These are phyloP conservation scores for Oenanthe oenanthe DNA, from an alignment of 2,113 vertebrate genomes.

Conservation along the genomic window DNA sequence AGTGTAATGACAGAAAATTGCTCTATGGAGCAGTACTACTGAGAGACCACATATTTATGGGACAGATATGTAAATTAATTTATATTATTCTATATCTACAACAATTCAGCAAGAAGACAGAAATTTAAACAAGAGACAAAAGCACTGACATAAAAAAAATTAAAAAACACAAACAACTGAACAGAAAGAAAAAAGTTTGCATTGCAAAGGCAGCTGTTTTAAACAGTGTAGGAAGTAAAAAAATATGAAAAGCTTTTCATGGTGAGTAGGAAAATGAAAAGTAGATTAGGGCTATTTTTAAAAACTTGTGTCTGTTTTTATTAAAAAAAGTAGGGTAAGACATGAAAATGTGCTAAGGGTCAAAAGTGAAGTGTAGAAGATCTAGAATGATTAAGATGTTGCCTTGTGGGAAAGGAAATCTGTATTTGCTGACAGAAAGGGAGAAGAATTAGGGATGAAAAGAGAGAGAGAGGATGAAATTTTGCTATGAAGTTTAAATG, in stretches of 20 bases:
- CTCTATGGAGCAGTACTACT: background rate
- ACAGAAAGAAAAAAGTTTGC: fast-evolving
- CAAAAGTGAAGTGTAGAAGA: background rate
- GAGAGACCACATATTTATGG: background rate
- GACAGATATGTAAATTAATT: fast-evolving
- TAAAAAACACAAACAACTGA: background rate
- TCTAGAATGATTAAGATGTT: background rate
- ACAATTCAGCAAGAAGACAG: background rate
- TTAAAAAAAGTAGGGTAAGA: background rate
- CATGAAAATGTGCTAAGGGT: background rate
- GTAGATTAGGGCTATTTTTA: background rate
- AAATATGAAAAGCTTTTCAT: background rate
- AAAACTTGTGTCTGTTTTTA: background rate
- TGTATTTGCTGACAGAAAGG: background rate
- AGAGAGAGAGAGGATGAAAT: background rate
- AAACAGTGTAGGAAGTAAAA: background rate
- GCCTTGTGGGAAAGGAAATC: background rate
- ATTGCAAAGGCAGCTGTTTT: background rate
- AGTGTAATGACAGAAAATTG: background rate
- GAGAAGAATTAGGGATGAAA: background rate
- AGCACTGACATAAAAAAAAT: background rate
- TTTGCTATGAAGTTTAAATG: background rate
- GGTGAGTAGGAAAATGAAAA: background rate
- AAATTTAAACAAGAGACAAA: background rate
- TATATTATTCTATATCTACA: background rate